These are phyloP conservation scores for Lycopodina hypogea DNA, from an alignment of 37 sponge, comb jelly and placozoan genomes.

Conservation along the genomic window DNA sequence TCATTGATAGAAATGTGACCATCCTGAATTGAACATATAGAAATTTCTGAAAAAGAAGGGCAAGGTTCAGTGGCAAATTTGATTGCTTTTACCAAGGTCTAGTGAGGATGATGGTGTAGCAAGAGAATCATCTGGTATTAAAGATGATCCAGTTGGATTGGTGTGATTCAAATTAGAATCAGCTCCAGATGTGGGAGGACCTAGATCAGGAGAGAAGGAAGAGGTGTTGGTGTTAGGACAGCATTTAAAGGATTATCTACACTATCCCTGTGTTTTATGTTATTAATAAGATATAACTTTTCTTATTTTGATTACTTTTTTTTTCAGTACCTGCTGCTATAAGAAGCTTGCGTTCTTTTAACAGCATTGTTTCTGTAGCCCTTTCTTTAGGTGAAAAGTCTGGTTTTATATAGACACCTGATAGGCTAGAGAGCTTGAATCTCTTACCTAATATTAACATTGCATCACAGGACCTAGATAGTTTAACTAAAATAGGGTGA, in stretches of 20 bases:
- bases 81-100: no score
- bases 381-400: neutral
- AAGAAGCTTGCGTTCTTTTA: neutral
- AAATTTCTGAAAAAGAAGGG: no score
- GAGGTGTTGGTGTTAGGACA: neutral
- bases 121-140: no score
- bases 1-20: neutral
- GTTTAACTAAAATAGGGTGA: neutral
- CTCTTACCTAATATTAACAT: neutral
- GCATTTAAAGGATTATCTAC: neutral
- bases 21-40: no score
- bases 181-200: no score
- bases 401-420: neutral
- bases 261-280: neutral
- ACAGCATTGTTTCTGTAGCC: neutral
- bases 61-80: no score
- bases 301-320: neutral
- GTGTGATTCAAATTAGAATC: no score
- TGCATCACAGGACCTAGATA: neutral
- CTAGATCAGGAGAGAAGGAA: no score
- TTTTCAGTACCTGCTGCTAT: neutral
- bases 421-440: neutral
- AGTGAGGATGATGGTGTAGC: no score
- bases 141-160: no score
- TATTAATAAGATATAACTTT: neutral